Evolutionary conservation across 2,113 vertebrate species (phyloP), one percentile per base, ranked within the genome.

Genomic region (Calypte anna): DNA sequence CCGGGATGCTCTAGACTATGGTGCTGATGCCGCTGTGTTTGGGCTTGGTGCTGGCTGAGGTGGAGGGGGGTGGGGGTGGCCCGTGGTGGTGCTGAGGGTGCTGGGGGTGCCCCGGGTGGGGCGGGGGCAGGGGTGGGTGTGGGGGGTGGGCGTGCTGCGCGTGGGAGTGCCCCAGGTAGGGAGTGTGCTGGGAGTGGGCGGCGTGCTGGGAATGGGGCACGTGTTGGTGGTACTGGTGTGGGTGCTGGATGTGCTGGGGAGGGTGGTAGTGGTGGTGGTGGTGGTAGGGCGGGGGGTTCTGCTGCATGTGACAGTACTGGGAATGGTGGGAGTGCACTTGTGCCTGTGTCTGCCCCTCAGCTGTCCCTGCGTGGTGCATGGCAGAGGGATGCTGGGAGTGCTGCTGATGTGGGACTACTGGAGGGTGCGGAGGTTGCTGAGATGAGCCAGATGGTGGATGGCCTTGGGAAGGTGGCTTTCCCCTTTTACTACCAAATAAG

Each of bases 21-120:
- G 99, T 99, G 97, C 99, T 99, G 98, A 99, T 99, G 96, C 99
- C 99, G 4, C 99, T 99, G 98, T 99, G 98, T 94, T 99, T 99
- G 97, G 98, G 97, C 97, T 99, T 99, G 90, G 98, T 96, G 98
- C 98, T 98, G 97, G 98, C 90, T 50, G 98, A 97, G 76, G 46
- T 96, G 61, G 98, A 95, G 4, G 98, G 96, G 48, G 98, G 98
- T 7, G 97, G 96, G 9, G 98, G 98, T 58, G 99, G 98, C 63
- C 98, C 97, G 2, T 99, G 99, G 96, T 96, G 98, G 88, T 99
- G 98, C 28, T 94, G 79, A 18, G 96, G 74, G 43, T 98, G 98
- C 21, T 96, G 94, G 8, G 97, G 36, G 92, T 98, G 98, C 28
- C 86, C 82, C 1, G 89, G 30, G 53, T 97, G 98, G 59, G 98